Conservation (phyloP, 2,113 vertebrate genomes). For the Cephalophus harveyi region DNA sequence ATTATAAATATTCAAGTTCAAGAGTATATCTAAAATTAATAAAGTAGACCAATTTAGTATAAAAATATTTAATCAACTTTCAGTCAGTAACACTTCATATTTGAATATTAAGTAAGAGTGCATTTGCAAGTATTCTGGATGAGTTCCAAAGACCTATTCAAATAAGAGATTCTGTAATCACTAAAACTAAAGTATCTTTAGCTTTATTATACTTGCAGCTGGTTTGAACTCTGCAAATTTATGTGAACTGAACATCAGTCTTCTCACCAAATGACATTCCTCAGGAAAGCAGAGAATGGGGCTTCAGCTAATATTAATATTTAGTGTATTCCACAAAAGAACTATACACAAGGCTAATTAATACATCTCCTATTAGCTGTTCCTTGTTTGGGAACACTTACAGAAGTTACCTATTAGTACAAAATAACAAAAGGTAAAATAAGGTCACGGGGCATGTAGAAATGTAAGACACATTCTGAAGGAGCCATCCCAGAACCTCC, state of each 20-base stretch:
- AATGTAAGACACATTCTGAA: not conserved
- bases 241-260: not conserved
- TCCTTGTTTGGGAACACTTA: not conserved
- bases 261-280: constrained; percentile 5
- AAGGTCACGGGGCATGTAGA: not conserved
- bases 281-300: not conserved
- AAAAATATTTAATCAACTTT: not conserved
- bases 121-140: not conserved
- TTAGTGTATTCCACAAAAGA: not conserved
- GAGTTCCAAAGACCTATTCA: constrained; percentile 14
- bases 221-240: not conserved
- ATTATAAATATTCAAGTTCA: not conserved
- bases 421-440: constrained; percentile 20
- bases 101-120: constrained; percentile 8
- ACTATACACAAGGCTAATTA: not conserved
- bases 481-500: not conserved
- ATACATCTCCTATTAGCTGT: not conserved
- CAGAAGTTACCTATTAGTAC: not conserved
- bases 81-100: not conserved
- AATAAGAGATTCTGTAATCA: not conserved
- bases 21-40: not conserved
- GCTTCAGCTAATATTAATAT: not conserved
- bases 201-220: not conserved
- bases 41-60: not conserved
- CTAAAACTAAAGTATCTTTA: not conserved